Conservation (phyloP, 2,888 invertebrate species). For the Microchrysa polita region DNA sequence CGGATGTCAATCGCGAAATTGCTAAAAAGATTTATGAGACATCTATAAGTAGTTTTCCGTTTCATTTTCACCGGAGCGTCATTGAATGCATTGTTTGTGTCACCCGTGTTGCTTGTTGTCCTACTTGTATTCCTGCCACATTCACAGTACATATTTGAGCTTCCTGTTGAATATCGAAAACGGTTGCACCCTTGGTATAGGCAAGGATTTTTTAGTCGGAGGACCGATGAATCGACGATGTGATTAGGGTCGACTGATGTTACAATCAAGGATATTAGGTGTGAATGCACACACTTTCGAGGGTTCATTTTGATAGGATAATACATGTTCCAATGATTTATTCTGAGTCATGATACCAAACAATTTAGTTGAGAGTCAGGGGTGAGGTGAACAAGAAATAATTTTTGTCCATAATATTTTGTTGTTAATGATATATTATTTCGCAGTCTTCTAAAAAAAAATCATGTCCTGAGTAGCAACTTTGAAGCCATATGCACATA, state of each 20-base stretch:
- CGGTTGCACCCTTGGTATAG: conserved; percentile 7
- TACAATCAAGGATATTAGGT: conserved; percentile 27
- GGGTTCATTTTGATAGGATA: conserved; percentile 25
- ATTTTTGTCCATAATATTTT: too few relatives aligned
- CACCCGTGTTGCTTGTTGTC: neutral
- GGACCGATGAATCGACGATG: neutral
- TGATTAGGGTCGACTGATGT: conserved; percentile 10
- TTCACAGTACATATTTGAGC: neutral
- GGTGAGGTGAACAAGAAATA: too few relatives aligned
- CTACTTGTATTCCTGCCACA: neutral
- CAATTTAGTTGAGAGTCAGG: too few relatives aligned
- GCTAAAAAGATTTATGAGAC: conserved; percentile 50
- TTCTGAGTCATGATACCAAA: neutral
- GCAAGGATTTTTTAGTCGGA: neutral
- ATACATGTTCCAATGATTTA: conserved; percentile 20
- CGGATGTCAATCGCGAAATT: conserved; percentile 47
- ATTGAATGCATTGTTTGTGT: conserved; percentile 6
- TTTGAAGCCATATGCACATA: too few relatives aligned
- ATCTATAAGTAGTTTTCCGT: conserved; percentile 47
- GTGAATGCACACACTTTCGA: conserved; percentile 1
- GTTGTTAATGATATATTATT: too few relatives aligned
- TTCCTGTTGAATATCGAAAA: conserved; percentile 29
- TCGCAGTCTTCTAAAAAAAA: too few relatives aligned
- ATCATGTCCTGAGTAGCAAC: too few relatives aligned
- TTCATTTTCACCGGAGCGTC: conserved; percentile 20